A percentile compares a stretch with the other conserved stretches of the same genome.
phyloP scores from a whole-genome alignment of 2,797 vertebrate species.

The Onychomys torridus region DNA sequence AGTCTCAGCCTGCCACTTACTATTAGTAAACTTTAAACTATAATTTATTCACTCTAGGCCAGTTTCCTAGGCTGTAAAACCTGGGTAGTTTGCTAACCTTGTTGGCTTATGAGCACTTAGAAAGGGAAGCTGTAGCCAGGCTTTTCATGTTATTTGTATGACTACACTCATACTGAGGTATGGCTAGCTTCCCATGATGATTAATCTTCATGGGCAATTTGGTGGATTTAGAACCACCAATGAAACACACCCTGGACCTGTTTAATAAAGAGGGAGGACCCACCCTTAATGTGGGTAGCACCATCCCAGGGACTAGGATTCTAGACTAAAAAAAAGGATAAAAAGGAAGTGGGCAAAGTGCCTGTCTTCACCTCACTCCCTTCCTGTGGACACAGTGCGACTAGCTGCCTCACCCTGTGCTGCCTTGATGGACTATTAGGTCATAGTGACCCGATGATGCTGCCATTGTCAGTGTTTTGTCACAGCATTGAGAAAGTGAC shows the following conservation, averaged over 20 bases:
- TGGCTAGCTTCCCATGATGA: neutral
- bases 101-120: neutral
- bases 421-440: neutral
- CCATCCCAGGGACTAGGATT: neutral
- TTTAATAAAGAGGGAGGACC: neutral
- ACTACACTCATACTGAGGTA: neutral
- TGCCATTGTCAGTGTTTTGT: neutral
- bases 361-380: neutral
- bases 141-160: neutral
- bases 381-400: neutral
- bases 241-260: neutral
- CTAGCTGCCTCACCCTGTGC: neutral
- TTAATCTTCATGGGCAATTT: neutral
- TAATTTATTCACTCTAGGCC: neutral
- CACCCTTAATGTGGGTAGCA: neutral
- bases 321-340: neutral
- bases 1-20: neutral
- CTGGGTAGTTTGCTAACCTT: neutral
- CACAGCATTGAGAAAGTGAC: neutral
- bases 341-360: neutral
- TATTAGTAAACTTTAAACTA: neutral
- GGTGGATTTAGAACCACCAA: neutral
- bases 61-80: constrained; percentile 9
- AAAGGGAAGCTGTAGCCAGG: neutral
- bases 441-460: neutral